phyloP scores from a whole-genome alignment of 1,140 invertebrate species.

The Frieseomelitta varia region DNA sequence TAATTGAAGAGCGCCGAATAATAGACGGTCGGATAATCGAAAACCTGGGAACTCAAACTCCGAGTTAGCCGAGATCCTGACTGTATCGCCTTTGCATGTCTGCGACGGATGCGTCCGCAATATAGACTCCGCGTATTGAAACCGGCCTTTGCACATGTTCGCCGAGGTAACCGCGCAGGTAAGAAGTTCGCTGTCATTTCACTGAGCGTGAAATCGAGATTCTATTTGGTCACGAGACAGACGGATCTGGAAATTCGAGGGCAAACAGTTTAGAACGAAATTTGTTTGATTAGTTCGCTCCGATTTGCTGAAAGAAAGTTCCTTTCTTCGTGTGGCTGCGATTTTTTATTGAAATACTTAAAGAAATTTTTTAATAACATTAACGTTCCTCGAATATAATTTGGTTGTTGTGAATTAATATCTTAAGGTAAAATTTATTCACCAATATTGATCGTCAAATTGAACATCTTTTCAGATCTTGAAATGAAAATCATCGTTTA shows the following conservation, averaged over 20 bases:
- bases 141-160: conserved; percentile 5
- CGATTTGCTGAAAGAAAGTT: not conserved
- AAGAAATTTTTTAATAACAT: too few species aligned
- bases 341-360: too few species aligned
- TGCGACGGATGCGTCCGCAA: not conserved
- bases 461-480: too few species aligned
- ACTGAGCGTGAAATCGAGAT: conserved; percentile 26
- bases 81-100: conserved; percentile 11
- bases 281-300: not conserved
- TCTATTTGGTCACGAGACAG: not conserved
- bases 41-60: conserved; percentile 7
- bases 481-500: too few species aligned
- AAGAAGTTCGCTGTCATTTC: conserved; percentile 1
- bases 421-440: too few species aligned
- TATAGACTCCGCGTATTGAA: not conserved
- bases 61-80: conserved; percentile 4
- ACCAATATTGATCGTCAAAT: too few species aligned
- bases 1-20: conserved; percentile 29
- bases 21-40: conserved; percentile 29
- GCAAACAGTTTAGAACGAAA: too few species aligned
- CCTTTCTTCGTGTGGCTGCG: too few species aligned
- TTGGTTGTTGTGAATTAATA: too few species aligned
- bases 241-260: conserved; percentile 1
- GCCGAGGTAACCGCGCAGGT: not conserved
- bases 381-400: too few species aligned